Evolutionary conservation across 2,888 invertebrate species (phyloP).

Genomic region (Odontocolon sp.): DNA sequence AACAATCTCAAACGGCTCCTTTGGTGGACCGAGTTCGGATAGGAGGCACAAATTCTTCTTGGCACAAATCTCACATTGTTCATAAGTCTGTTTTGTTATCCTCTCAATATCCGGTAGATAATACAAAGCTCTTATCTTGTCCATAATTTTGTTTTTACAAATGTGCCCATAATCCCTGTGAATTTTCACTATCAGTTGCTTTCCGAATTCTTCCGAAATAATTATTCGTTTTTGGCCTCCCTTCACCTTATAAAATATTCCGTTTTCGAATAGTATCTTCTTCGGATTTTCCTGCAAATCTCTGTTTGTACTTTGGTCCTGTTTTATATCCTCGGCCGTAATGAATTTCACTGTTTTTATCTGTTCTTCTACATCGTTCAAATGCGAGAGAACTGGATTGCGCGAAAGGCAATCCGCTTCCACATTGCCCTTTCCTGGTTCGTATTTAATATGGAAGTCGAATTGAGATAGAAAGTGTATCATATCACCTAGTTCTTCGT

Average conservation of each 20-base stretch:
- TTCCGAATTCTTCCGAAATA: slow-evolving; percentile 51
- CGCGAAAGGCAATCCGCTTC: slow-evolving; percentile 57
- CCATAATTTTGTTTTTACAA: slow-evolving; percentile 26
- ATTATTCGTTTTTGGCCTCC: slow-evolving; percentile 42
- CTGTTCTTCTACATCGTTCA: slow-evolving; percentile 43
- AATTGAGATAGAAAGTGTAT: slow-evolving; percentile 53
- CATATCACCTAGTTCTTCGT: slow-evolving; percentile 57
- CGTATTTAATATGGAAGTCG: slow-evolving; percentile 54
- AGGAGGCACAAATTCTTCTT: slow-evolving; percentile 61
- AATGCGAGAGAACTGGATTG: slow-evolving; percentile 45
- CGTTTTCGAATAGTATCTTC: slow-evolving; percentile 27
- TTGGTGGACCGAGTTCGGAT: slow-evolving; percentile 61
- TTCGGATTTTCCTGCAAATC: slow-evolving; percentile 32
- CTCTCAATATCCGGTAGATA: slow-evolving; percentile 44
- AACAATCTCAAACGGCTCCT: slow-evolving; percentile 58
- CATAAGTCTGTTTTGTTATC: slow-evolving; percentile 41
- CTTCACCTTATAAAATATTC: slow-evolving; percentile 42
- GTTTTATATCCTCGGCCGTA: slow-evolving; percentile 37
- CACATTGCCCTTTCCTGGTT: slow-evolving; percentile 50
- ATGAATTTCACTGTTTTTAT: slow-evolving; percentile 55
- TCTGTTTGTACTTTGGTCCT: slow-evolving; percentile 47
- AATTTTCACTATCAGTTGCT: slow-evolving; percentile 30
- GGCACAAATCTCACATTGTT: slow-evolving; percentile 36
- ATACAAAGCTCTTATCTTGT: slow-evolving; percentile 34
- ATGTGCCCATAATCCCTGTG: slow-evolving; percentile 47